A percentile compares a stretch with the other conserved stretches of the same genome.
phyloP scores from a whole-genome alignment of 2,888 invertebrate genomes.

The Diaperis boleti region DNA sequence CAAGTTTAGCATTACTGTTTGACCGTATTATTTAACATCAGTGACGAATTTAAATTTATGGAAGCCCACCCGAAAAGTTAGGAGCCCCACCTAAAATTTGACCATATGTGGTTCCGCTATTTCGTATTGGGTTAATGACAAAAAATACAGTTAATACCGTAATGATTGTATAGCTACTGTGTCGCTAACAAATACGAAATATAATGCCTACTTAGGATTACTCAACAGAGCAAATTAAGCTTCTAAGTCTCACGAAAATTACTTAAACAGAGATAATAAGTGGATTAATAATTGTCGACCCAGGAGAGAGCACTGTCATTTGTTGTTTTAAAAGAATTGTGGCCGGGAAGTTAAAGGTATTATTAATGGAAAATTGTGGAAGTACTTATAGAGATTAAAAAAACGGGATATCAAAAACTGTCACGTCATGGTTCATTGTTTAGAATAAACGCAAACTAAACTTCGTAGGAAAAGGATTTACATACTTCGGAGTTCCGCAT shows the following conservation, averaged over 20 bases:
- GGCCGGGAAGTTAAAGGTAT: slow-evolving; percentile 3
- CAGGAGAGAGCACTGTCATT: slow-evolving; percentile 12
- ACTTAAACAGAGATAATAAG: slow-evolving; percentile 3
- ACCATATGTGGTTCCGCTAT: neutral
- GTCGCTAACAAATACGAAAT: too few relatives aligned
- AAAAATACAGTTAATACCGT: too few relatives aligned
- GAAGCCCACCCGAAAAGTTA: too few relatives aligned
- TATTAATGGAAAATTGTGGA: slow-evolving; percentile 23
- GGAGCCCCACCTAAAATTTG: neutral
- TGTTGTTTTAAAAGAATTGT: neutral
- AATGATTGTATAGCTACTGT: too few relatives aligned
- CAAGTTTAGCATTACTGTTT: too few relatives aligned
- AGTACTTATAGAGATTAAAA: slow-evolving; percentile 4
- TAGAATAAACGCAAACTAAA: neutral
- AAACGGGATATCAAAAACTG: neutral
- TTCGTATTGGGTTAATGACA: too few relatives aligned
- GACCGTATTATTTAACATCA: too few relatives aligned
- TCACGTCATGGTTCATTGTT: neutral
- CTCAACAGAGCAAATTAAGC: neutral
- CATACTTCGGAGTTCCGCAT: neutral
- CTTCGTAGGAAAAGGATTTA: neutral
- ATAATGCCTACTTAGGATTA: too few relatives aligned
- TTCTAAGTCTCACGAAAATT: slow-evolving; percentile 2
- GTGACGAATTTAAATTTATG: too few relatives aligned
- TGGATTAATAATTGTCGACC: slow-evolving; percentile 10